These are phyloP conservation scores for Oostethus manadensis DNA, from an alignment of 2,113 vertebrate species.

Conservation along the genomic window DNA sequence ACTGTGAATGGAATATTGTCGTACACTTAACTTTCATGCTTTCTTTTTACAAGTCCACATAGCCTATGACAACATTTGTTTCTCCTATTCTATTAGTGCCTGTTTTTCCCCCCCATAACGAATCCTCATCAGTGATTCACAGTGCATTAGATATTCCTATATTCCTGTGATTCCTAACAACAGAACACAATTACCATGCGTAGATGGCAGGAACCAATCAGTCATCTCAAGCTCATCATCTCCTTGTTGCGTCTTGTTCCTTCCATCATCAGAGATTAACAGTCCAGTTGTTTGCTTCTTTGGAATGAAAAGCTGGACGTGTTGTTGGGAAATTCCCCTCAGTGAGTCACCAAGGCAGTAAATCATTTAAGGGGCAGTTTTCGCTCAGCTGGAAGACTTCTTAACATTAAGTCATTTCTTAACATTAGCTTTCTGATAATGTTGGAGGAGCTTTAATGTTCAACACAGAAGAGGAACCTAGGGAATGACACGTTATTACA, in stretches of 20 bases:
- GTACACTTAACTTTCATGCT: neutral
- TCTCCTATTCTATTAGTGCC: neutral
- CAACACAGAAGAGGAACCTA: neutral
- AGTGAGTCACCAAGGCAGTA: constrained; percentile 17
- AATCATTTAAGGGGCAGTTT: constrained; percentile 15
- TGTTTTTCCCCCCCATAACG: neutral
- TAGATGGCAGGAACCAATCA: neutral
- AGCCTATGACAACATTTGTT: neutral
- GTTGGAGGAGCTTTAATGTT: neutral
- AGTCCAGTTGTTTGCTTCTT: constrained; percentile 23
- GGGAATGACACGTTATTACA: neutral
- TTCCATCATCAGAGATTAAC: constrained; percentile 19
- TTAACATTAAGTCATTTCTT: too few species aligned
- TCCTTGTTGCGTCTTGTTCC: neutral
- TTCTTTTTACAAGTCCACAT: neutral
- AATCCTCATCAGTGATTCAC: neutral
- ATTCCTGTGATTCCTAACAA: constrained; percentile 1
- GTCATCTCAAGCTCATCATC: neutral
- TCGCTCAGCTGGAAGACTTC: constrained; percentile 17
- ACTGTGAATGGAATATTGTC: neutral
- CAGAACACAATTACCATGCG: neutral
- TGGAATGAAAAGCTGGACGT: constrained; percentile 22
- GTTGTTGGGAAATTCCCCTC: constrained; percentile 19
- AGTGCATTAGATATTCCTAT: neutral
- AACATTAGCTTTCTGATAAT: neutral